These are phyloP conservation scores for Myotis brandtii DNA, from an alignment of 2,113 vertebrate species.

Conservation along the genomic window DNA sequence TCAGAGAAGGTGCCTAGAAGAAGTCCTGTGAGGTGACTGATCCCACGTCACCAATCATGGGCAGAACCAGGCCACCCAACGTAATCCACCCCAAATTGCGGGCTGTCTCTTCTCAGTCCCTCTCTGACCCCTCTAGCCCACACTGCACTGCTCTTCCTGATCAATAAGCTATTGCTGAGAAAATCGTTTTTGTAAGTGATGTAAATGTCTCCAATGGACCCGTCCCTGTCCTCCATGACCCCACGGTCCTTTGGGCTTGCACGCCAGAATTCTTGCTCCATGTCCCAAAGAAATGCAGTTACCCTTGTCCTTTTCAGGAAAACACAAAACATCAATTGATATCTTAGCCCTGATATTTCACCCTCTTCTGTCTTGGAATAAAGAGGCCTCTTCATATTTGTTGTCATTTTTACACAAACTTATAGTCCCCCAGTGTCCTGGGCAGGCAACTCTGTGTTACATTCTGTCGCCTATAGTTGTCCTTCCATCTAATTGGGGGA, in stretches of 20 bases:
- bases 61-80: background rate
- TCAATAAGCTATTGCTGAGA: background rate
- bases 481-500: background rate
- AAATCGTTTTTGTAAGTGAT: background rate
- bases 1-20: background rate
- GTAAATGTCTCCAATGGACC: background rate
- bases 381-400: background rate
- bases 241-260: background rate
- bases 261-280: background rate
- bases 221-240: rapidly evolving
- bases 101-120: background rate
- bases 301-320: background rate
- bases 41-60: background rate
- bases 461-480: background rate
- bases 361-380: background rate
- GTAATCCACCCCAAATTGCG: background rate
- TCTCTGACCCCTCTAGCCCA: background rate
- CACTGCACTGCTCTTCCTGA: background rate
- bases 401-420: background rate
- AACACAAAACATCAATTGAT: background rate
- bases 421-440: background rate
- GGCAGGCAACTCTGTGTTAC: background rate
- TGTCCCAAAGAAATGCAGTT: background rate
- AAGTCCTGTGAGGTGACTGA: background rate
- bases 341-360: background rate